Evolutionary conservation across 1,140 invertebrate genomes (phyloP), one percentile per base, ranked within the genome.

Genomic region (Holotrichia oblita): DNA sequence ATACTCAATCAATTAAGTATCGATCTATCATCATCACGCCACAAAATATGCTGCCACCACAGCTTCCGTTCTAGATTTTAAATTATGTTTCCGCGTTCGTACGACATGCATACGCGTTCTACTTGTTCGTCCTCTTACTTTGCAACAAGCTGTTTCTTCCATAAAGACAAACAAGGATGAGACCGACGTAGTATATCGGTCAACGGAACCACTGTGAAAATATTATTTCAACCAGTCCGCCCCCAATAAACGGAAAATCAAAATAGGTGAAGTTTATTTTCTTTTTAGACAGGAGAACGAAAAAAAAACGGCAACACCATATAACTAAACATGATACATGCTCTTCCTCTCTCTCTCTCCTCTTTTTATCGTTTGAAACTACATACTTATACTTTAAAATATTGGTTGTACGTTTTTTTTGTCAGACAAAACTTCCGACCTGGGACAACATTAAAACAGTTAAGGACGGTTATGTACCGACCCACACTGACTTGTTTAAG

Each of bases 201-300:
- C 82, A 81, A 75, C 81, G 81, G 69, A 48, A 81, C 79, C 81
- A 79, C 80, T 82, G 81, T 77, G 82, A 83, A 83, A 83, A 83
- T 83, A 83, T 83, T 83, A 77, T 83, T 78, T 40, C 76, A 83
- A 41, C 77, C 77, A 81, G 75, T 69, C 61, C 27, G 20, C n/a
- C 61, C 61, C 61, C 61, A 22, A 69, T 69, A 69, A 73, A 76
- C 76, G 79, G 48, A 78, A 79, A 81, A 79, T 79, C 78, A 78
- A 77, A 79, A 79, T 79, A 77, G 77, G 79, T 34, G 41, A 73
- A 77, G 79, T 81, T 81, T 81, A 81, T 81, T 81, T 81, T 81
- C 73, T 69, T 79, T 69, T 69, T 14, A 17, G 48, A 7, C 48
- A 55, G 48, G 17, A 55, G 48, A 55, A 55, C 24, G 22, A 24